Base-by-base conservation (phyloP, 2,113 vertebrate species). In the Serilophus lunatus region DNA sequence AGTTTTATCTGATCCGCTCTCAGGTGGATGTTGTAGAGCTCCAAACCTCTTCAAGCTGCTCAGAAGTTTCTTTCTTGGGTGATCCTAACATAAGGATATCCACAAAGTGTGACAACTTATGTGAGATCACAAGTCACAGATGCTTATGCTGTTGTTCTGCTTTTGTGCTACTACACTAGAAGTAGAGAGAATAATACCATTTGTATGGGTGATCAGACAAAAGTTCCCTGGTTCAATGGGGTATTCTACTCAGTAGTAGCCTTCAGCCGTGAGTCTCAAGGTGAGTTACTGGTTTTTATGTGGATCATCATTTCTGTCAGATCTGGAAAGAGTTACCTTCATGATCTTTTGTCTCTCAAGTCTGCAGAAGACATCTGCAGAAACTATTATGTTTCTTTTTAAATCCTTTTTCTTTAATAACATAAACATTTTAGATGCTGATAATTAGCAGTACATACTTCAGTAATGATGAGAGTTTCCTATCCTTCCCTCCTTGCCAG, bases 191-290 rank as follows among this genome's bases (percentile, higher is more conserved):
- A 26, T 16, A 31, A 19, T 40, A 36, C 19, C 6, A n/a, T 84
- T 68, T 77, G 13, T 80, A 26, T 33, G 18, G 31, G 28, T 40
- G 29, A 81, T 71, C 49, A 53, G 14, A 71, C 18, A 49, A 23
- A 90, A 7, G 4, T 77, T 87, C 22, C 16, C 10, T 10, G 5
- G 29, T 18, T 51, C 63, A 49, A 4, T 51, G n/a, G 63, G 22
- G 20, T 57, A 38, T 71, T 81, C 38, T 16, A n/a, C 11, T 80
- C 38, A 40, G 38, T 31, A 70, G 9, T 31, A 71, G 17, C 35
- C 15, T 53, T 47, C 18, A 57, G 74, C 29, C 10, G 6, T 0
- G 0, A 18, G 19, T 60, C 20, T 63, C 31, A 44, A 1, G 2
- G 6, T 87, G 10, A 7, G 1, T 35, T 72, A 16, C 15, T 44